A percentile compares a stretch with the other conserved stretches of the same genome.
These are phyloP conservation scores for Linnaemya vulpina DNA, from an alignment of 2,888 invertebrate genomes.

Conservation along the genomic window DNA sequence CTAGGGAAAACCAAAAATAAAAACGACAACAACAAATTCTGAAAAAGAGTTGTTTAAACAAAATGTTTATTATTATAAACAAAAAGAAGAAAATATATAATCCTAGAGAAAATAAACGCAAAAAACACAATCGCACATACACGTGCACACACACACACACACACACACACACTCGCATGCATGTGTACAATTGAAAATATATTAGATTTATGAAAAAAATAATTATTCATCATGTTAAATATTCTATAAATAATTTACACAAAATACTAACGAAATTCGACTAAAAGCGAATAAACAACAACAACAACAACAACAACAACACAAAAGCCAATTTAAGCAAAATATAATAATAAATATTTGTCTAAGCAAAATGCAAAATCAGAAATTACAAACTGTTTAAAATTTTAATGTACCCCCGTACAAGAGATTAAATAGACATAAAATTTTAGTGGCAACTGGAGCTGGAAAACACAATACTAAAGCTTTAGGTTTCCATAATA, in stretches of 20 bases:
- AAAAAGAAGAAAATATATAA: conserved; percentile 11
- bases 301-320: neutral
- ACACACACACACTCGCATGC: too few relatives aligned
- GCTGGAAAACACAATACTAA: neutral
- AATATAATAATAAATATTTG: conserved; percentile 19
- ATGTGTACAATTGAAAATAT: conserved; percentile 3
- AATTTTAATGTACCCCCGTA: neutral
- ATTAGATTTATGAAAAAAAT: conserved; percentile 44
- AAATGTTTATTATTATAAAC: conserved; percentile 43
- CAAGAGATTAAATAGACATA: neutral
- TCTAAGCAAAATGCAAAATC: neutral
- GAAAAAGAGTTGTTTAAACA: conserved; percentile 13
- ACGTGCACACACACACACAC: too few relatives aligned
- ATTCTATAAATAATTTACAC: conserved; percentile 50
- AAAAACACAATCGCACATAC: neutral
- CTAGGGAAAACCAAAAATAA: neutral
- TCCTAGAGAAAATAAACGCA: conserved; percentile 18
- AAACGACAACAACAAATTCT: neutral
- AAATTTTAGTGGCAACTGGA: neutral
- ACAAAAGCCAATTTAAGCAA: conserved; percentile 2
- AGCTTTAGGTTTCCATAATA: too few relatives aligned
- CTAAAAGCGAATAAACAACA: neutral
- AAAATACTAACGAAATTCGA: conserved; percentile 33
- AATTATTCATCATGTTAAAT: conserved; percentile 50
- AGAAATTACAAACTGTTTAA: conserved; percentile 3